Conservation (phyloP, 1,140 invertebrate species). For the Penaeus chinensis region DNA sequence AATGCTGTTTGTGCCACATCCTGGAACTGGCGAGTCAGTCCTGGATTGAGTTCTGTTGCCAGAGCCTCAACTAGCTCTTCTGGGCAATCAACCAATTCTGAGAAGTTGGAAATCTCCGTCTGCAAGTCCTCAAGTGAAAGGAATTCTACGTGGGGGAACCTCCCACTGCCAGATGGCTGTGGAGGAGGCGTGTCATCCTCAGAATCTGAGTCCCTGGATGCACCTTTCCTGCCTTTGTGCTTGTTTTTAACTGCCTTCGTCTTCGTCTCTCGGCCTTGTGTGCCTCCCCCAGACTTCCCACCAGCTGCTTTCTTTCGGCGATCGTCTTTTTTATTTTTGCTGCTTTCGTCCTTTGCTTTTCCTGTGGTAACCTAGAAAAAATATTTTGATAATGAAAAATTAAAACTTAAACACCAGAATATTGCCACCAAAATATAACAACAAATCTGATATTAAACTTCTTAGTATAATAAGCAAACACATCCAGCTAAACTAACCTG, state of each 20-base stretch:
- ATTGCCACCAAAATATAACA: too few species aligned
- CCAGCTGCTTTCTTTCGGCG: conserved; percentile 85
- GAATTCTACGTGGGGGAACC: conserved; percentile 73
- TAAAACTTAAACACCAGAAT: too few species aligned
- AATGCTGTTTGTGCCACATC: conserved; percentile 76
- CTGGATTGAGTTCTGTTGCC: conserved; percentile 66
- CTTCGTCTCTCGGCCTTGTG: conserved; percentile 94
- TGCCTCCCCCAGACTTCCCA: conserved; percentile 89
- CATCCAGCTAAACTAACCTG: conserved; percentile 68
- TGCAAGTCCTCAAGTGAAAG: conserved; percentile 78
- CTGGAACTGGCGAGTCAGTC: conserved; percentile 68
- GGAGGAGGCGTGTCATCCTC: conserved; percentile 66
- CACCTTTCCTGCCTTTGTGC: conserved; percentile 72
- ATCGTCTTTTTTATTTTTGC: conserved; percentile 86
- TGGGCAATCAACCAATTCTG: conserved; percentile 70
- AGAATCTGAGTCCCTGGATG: conserved; percentile 69
- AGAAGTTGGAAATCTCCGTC: conserved; percentile 74
- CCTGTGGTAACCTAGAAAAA: conserved; percentile 63
- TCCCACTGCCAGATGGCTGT: conserved; percentile 68
- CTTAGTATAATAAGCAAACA: neutral
- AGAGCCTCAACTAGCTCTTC: conserved; percentile 70
- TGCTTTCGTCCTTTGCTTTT: conserved; percentile 70
- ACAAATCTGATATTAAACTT: neutral
- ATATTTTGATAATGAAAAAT: neutral
- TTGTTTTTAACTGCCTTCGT: conserved; percentile 90